Base-by-base conservation (phyloP, 30 jellyfish, hydroid and myxozoan genomes). In the Pseudorhiza aurosa region DNA sequence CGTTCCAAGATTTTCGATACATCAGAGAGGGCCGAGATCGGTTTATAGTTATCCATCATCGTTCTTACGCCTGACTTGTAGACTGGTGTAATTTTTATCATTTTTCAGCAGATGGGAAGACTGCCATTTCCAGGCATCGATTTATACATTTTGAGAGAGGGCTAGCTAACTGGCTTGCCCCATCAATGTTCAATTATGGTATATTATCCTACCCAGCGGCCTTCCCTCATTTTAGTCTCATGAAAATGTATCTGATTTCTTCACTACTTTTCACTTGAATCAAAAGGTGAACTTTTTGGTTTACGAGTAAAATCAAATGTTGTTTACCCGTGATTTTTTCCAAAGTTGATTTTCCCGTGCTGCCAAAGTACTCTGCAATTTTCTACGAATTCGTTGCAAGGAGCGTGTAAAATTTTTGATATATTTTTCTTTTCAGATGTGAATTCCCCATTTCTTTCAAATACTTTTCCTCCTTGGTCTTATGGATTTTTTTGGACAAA, bases 141-240 rank as follows among this genome's bases (percentile, higher is more conserved):
- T 77, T 77, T 26, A 77, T 59, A 73, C 14, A 46, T 27, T 46
- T 46, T 46, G 60, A 46, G 60, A 46, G 94, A 46, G 91, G 91
- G 28, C 86, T 87, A 28, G 91, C 91, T 45, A 79, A 63, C 47
- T 62, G 88, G 87, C 1, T 75, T 45, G 91, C 91, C 77, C 77
- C 76, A 51, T 79, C 91, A 25, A 35, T 59, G 49, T 47, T 73
- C 65, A 73, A 47, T 40, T 58, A 26, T 17, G 85, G 91, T 79
- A 65, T 45, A 35, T 32, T 49, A 39, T 79, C 77, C 28, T 50
- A 72, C 64, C 91, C 75, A 45, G 60, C 27, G 60, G 60, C 60
- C 60, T 46, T 46, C 74, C 70, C 22, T 72, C 44, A 17, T 72
- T 33, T 27, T 57, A 43, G 72, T 76, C 58, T 50, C 62, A 58